Evolutionary conservation across 2,888 invertebrate species (phyloP).

Genomic region (Oscheius sp.): DNA sequence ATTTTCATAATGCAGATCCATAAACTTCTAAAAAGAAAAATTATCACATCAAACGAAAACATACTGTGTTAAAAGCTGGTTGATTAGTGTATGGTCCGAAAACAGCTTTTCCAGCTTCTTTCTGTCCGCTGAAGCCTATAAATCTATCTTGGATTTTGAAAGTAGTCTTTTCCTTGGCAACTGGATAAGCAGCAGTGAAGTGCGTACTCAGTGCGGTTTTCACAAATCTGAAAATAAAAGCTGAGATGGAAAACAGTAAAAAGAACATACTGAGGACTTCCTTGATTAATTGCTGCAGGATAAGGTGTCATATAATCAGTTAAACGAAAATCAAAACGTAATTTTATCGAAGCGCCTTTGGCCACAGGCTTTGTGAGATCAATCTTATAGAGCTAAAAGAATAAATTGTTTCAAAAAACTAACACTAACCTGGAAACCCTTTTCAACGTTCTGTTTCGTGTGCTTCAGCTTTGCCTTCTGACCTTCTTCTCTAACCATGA

Average conservation of each 20-base stretch:
- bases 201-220: conserved; percentile 86
- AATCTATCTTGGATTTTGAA: conserved; percentile 77
- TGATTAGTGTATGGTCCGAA: conserved; percentile 89
- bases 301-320: conserved; percentile 83
- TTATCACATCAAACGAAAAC: background rate
- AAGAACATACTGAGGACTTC: conserved; percentile 81
- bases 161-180: conserved; percentile 83
- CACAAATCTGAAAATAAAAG: conserved; percentile 75
- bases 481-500: conserved; percentile 50
- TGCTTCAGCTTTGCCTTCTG: conserved; percentile 44
- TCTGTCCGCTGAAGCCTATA: conserved; percentile 75
- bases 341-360: conserved; percentile 52
- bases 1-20: conserved; percentile 91
- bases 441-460: conserved; percentile 23
- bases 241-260: background rate
- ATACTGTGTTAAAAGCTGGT: conserved; percentile 74
- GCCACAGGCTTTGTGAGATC: conserved; percentile 52
- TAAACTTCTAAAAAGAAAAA: conserved; percentile 74
- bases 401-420: background rate
- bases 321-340: conserved; percentile 79
- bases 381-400: conserved; percentile 49
- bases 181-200: conserved; percentile 84
- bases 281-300: conserved; percentile 87
- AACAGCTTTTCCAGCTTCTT: conserved; percentile 80
- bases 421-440: conserved; percentile 30